Evolutionary conservation across 2,113 vertebrate genomes (phyloP), one percentile per base, ranked within the genome.

Genomic region (Thamnophis sirtalis): DNA sequence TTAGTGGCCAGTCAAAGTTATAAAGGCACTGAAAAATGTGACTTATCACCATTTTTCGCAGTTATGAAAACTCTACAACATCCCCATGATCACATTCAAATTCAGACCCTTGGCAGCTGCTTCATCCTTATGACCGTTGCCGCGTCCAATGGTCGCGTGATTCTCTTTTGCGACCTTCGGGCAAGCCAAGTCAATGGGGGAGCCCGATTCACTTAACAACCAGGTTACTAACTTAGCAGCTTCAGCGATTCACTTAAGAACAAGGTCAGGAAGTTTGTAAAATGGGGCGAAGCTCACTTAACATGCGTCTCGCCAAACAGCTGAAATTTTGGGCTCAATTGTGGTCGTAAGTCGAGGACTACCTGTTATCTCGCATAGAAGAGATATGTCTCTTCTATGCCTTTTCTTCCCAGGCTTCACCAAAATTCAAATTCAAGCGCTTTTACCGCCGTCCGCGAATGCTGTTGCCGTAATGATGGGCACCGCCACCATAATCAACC

Each of bases 401-500:
- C 22, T 11, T 11, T 21, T 21, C 43, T 88, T 33, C 19, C 49
- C 54, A 48, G 3, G 5, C 6, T 33, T 93, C 94, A 88, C 4
- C 92, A 51, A 90, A 56, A 90, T 73, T 95, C 93, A 92, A 89
- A 90, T 95, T 94, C n/a, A 38, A 93, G 91, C 55, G 0, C 73
- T 92, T 93, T 98, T 97, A 99, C 99, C 98, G 1, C 98, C 98
- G 97, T 99, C 99, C 53, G 99, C 99, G 95, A 99, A 99, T 95
- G 99, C 99, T 0, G 98, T 99, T 56, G 98, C 99, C 0, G 99
- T 99, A 97, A 99, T 99, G 96, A 99, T 99, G n/a, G 99, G 99
- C 94, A 99, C 98, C 21, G 99, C 99, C 0, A 99, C 99, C 99
- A 99, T 99, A 94, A 99, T 97, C 53, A 99, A 98, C 8, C 99